phyloP scores from a whole-genome alignment of 53 echinoderm and acorn worm species.

The Patiria pectinifera region DNA sequence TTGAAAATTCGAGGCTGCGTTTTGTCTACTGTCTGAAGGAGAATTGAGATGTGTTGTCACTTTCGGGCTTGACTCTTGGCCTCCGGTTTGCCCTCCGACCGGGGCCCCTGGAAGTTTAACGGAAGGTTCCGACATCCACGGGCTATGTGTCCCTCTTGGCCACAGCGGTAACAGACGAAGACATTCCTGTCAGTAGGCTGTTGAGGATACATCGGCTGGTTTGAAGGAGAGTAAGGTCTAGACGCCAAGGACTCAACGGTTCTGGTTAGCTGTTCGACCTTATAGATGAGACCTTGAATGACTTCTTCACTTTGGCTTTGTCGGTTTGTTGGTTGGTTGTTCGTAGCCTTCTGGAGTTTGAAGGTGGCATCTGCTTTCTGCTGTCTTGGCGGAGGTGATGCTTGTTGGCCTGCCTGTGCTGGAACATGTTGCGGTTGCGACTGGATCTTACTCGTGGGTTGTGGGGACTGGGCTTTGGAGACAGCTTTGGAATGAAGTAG shows the following conservation, averaged over 20 bases:
- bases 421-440: no score
- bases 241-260: background rate
- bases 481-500: no score
- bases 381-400: background rate
- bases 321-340: background rate
- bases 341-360: background rate
- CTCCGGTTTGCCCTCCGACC: conserved; percentile 16
- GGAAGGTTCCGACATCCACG: conserved; percentile 13
- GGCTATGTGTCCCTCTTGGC: conserved; percentile 23
- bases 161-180: background rate
- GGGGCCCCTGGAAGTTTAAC: conserved; percentile 23
- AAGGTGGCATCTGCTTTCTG: background rate
- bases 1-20: background rate
- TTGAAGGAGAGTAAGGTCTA: background rate
- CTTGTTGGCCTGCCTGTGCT: no score
- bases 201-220: background rate
- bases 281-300: background rate
- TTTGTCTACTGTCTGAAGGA: background rate
- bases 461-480: no score
- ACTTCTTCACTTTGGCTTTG: background rate
- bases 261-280: background rate
- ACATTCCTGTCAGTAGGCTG: background rate
- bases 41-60: background rate
- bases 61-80: background rate
- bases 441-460: no score